Evolutionary conservation across 2,888 invertebrate species (phyloP).

Genomic region (Troilus luridus): DNA sequence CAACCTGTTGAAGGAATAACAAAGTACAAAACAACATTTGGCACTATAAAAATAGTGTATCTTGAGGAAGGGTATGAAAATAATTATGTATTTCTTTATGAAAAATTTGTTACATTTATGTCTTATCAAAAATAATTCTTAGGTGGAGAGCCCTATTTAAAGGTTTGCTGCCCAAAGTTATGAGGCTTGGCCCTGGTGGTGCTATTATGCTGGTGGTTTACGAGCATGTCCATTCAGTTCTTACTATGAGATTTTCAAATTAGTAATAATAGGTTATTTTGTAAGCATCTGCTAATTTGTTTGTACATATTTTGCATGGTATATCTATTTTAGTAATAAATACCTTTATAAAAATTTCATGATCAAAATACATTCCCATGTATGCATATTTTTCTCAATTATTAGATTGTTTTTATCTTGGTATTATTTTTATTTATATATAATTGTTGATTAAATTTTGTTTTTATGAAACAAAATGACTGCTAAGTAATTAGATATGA

Average conservation of each 20-base stretch:
- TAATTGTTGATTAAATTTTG: background rate
- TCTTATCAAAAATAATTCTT: slow-evolving; percentile 68
- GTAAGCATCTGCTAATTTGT: background rate
- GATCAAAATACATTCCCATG: slow-evolving; percentile 1
- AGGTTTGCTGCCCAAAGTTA: slow-evolving; percentile 90
- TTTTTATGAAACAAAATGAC: background rate
- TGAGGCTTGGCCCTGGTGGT: slow-evolving; percentile 93
- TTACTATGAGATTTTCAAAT: slow-evolving; percentile 72
- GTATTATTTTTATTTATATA: background rate
- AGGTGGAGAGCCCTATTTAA: slow-evolving; percentile 91
- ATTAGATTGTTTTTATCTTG: background rate
- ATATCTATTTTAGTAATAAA: slow-evolving; percentile 11
- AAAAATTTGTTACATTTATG: slow-evolving; percentile 58
- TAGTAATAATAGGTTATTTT: slow-evolving; percentile 5
- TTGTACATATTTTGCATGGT: background rate
- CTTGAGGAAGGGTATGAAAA: slow-evolving; percentile 87
- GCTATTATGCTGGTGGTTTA: slow-evolving; percentile 96
- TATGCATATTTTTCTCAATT: background rate
- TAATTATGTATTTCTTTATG: background rate
- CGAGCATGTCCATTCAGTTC: slow-evolving; percentile 85
- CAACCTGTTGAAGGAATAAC: slow-evolving; percentile 81
- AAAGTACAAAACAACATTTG: slow-evolving; percentile 84
- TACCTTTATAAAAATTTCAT: background rate
- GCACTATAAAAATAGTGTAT: slow-evolving; percentile 81
- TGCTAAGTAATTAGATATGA: background rate